These are phyloP conservation scores for Yponomeuta plumbellus DNA, from an alignment of 2,888 invertebrate genomes.

Conservation along the genomic window DNA sequence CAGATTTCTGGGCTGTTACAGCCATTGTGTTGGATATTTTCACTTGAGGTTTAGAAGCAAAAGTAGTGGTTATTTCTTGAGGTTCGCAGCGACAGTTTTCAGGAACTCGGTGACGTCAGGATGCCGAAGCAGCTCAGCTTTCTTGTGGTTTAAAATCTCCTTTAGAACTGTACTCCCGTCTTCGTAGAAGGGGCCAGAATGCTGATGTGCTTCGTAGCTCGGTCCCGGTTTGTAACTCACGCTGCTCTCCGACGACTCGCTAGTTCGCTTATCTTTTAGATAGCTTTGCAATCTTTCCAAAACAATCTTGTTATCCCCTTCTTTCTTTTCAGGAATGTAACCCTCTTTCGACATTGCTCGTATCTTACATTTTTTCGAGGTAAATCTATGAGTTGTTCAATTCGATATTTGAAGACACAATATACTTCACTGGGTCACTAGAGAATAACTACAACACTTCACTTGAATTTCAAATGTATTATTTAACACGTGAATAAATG, in stretches of 20 bases:
- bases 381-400: not conserved
- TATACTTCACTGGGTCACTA: not conserved
- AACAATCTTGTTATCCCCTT: conserved; percentile 68
- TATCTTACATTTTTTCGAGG: conserved; percentile 31
- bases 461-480: conserved; percentile 13
- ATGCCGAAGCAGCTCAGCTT: conserved; percentile 62
- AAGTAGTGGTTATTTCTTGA: conserved; percentile 45
- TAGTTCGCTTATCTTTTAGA: conserved; percentile 65
- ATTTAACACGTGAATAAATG: conserved; percentile 44
- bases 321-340: conserved; percentile 69
- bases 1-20: conserved; percentile 53
- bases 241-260: conserved; percentile 47
- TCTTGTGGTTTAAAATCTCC: conserved; percentile 67
- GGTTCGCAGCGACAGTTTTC: conserved; percentile 56
- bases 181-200: conserved; percentile 40
- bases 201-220: conserved; percentile 50
- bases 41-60: not conserved
- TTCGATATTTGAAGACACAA: not conserved
- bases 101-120: conserved; percentile 65
- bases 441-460: not conserved
- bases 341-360: conserved; percentile 70
- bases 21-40: conserved; percentile 43
- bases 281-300: conserved; percentile 67
- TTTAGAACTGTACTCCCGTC: conserved; percentile 61
- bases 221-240: conserved; percentile 54